Evolutionary conservation across 2,113 vertebrate species (phyloP), one percentile per base, ranked within the genome.

Genomic region (Casuarius casuarius): DNA sequence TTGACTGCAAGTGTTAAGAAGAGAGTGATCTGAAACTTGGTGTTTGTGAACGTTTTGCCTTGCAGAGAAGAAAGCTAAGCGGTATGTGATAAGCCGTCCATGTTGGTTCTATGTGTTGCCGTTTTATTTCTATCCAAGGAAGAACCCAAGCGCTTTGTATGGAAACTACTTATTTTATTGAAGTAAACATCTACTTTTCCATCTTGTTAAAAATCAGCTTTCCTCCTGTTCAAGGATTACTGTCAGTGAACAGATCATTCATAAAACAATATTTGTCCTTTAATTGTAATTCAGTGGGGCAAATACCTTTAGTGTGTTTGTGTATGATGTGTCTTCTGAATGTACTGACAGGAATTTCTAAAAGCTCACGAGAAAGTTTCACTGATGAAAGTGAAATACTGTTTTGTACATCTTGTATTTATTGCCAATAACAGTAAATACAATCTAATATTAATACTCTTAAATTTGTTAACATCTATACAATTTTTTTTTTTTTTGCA

Each of bases 401-500:
- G 4, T 14, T 76, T 76, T 79, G 11, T 61, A 19, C 42, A n/a
- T 72, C 13, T 91, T 76, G 17, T 16, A 51, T 54, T 65, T 40
- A 31, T 15, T 84, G 33, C 26, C 46, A 38, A 19, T 73, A 7
- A 40, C 62, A 54, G 38, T 68, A 74, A 66, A 44, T 25, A 5
- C 38, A 38, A 20, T 42, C 28, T 73, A 29, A 40, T 20, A 6
- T 17, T 78, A 58, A 66, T 35, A n/a, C 35, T 49, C 68, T 87
- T 78, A 62, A 20, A 59, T 83, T 65, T 94, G 54, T 65, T 94
- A 49, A 89, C 79, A 20, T 14, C 51, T 85, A 13, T 77, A 25
- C 38, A 84, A 88, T 84, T 54, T 52, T n/a, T 42, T 44, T 90
- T 89, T 96, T 73, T 90, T 89, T 97, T 94, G 31, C 97, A 99